Percentiles rank a stretch among this genome's conserved stretches.
phyloP scores from a whole-genome alignment of 2,113 vertebrate genomes.

The Notothenia coriiceps region DNA sequence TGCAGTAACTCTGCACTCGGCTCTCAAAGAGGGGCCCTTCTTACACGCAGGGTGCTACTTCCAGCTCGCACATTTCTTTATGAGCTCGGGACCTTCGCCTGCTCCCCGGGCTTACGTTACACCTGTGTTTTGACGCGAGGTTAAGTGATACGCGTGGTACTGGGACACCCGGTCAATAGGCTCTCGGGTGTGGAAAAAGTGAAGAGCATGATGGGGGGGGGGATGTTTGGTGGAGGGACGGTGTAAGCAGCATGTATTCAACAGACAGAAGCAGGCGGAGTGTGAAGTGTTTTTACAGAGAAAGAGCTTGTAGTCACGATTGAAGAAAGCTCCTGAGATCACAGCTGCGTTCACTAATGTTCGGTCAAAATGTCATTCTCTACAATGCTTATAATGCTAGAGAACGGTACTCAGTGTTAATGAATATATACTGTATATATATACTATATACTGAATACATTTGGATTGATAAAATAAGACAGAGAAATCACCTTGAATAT shows the following conservation, averaged over 20 bases:
- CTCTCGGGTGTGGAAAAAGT: conserved; percentile 61
- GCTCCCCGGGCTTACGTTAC: conserved; percentile 65
- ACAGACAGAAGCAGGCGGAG: conserved; percentile 14
- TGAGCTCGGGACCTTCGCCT: conserved; percentile 60
- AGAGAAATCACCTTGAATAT: too few relatives aligned
- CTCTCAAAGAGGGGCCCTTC: conserved; percentile 41
- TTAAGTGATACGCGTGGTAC: conserved; percentile 79
- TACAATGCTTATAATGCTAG: neutral
- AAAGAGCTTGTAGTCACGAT: neutral
- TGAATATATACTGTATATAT: too few relatives aligned
- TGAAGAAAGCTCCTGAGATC: conserved; percentile 11
- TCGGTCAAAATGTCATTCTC: neutral
- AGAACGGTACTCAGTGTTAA: too few relatives aligned
- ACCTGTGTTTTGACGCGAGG: conserved; percentile 76
- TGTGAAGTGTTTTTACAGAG: conserved; percentile 15
- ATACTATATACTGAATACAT: too few relatives aligned
- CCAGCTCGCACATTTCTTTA: conserved; percentile 66
- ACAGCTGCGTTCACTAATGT: neutral
- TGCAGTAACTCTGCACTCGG: conserved; percentile 33
- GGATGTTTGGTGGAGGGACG: neutral
- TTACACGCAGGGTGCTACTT: conserved; percentile 57
- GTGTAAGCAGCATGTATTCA: conserved; percentile 6
- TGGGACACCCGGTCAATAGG: conserved; percentile 56
- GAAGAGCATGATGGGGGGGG: neutral
- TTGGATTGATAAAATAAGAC: too few relatives aligned